Evolutionary conservation across 2,797 vertebrate species (phyloP).

Genomic region (Eospalax fontanierii): DNA sequence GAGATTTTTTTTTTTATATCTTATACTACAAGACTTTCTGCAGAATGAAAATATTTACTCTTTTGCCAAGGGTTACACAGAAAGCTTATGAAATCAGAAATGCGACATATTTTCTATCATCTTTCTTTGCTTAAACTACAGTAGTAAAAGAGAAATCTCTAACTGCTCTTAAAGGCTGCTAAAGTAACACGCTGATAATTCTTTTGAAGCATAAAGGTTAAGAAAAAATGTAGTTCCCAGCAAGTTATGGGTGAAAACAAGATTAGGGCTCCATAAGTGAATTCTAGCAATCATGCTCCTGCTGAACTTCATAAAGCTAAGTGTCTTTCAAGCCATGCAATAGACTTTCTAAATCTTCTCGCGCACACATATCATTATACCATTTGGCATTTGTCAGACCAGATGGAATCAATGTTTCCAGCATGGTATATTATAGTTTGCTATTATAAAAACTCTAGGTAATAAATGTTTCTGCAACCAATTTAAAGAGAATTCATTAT

Average conservation of each 20-base stretch:
- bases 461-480: constrained; percentile 77
- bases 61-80: neutral
- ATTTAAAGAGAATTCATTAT: constrained; percentile 76
- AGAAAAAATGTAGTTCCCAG: constrained; percentile 53
- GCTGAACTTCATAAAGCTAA: constrained; percentile 71
- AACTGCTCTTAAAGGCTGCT: constrained; percentile 47
- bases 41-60: constrained; percentile 42
- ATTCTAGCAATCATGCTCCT: constrained; percentile 66
- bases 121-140: constrained; percentile 51
- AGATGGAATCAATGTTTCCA: constrained; percentile 77
- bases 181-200: constrained; percentile 64
- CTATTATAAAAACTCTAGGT: constrained; percentile 65
- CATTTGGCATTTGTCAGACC: constrained; percentile 72
- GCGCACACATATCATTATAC: constrained; percentile 62
- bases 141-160: neutral
- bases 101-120: neutral
- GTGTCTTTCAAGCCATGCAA: constrained; percentile 69
- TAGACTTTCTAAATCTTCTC: constrained; percentile 70
- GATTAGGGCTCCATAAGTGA: constrained; percentile 56
- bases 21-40: neutral
- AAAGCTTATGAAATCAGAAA: constrained; percentile 21
- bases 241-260: constrained; percentile 66
- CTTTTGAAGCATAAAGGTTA: constrained; percentile 63
- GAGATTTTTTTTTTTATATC: neutral
- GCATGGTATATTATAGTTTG: constrained; percentile 56